Base-by-base conservation (phyloP, 2,797 vertebrate genomes). In the Bufotes viridis region DNA sequence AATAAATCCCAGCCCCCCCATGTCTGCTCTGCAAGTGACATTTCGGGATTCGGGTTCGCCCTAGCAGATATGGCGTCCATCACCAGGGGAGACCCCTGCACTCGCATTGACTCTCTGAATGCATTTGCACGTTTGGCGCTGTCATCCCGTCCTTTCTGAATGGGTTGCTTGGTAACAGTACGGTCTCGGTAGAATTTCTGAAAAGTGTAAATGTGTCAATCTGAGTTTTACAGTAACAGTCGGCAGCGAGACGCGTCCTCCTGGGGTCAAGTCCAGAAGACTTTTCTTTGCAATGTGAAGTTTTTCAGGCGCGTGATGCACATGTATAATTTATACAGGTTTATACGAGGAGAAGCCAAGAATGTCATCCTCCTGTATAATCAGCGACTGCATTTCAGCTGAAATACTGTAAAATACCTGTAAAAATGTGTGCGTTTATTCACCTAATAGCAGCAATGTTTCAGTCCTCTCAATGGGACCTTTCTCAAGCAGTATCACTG, bases 91-190 rank as follows among this genome's bases (percentile, higher is more conserved):
- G 26, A 58, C 22, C 74, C 60, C 74, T 1, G 12, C 29, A 0
- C 72, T 14, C 29, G 14, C 1, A 0, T 2, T 34, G 42, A 42
- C 42, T 29, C 22, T 29, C 81, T n/a, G 57, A 53, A 15, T 18
- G 7, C 57, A 58, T 58, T 78, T 26, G 22, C 58, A 67, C 58
- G 57, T 29, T 42, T 65, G 14, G 76, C 11, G 26, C 76, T n/a
- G 29, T 34, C 57, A n/a, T n/a, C 75, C 67, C 17, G 15, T 67
- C 13, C 34, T 7, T 78, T 20, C 74, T 55, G 29, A 3, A 61
- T 17, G 18, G 55, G 79, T 87, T 82, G 79, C 86, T 18, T 87
- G 49, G 86, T 63, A 82, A 87, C 79, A n/a, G 18, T 2, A 13
- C 15, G 9, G 55, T 18, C 55, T 60, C 51, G 17, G 49, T 20